phyloP scores from a whole-genome alignment of 2,797 vertebrate species.

The Poliocrania exsul region DNA sequence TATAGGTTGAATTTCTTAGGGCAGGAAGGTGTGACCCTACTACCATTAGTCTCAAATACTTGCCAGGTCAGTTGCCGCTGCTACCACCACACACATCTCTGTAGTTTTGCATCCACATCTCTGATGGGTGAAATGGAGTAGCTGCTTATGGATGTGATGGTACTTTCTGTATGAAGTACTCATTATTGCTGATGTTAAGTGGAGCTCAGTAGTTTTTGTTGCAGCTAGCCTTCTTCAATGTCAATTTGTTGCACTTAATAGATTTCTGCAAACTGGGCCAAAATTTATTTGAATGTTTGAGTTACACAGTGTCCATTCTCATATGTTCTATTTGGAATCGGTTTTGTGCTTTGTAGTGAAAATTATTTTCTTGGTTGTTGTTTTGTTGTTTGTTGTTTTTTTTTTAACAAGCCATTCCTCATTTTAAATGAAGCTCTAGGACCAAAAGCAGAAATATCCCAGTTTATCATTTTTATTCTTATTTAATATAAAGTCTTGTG shows the following conservation, averaged over 20 bases:
- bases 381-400: not conserved
- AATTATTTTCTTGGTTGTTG: not conserved
- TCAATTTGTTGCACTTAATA: not conserved
- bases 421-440: not conserved
- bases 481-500: not conserved
- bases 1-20: not conserved
- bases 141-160: not conserved
- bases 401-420: not conserved
- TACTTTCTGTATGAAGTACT: not conserved
- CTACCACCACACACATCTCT: not conserved
- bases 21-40: not conserved
- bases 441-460: not conserved
- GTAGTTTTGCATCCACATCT: not conserved
- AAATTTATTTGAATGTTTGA: not conserved
- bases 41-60: not conserved
- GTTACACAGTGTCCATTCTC: not conserved
- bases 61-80: fast-evolving
- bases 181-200: not conserved
- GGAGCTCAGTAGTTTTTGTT: not conserved
- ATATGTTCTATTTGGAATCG: not conserved
- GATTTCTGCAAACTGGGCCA: not conserved
- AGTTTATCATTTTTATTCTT: not conserved
- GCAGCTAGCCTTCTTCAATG: not conserved
- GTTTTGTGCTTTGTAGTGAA: not conserved
- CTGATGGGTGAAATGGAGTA: not conserved